Conservation (phyloP, 2,888 invertebrate genomes). For the Athalia rosae region DNA sequence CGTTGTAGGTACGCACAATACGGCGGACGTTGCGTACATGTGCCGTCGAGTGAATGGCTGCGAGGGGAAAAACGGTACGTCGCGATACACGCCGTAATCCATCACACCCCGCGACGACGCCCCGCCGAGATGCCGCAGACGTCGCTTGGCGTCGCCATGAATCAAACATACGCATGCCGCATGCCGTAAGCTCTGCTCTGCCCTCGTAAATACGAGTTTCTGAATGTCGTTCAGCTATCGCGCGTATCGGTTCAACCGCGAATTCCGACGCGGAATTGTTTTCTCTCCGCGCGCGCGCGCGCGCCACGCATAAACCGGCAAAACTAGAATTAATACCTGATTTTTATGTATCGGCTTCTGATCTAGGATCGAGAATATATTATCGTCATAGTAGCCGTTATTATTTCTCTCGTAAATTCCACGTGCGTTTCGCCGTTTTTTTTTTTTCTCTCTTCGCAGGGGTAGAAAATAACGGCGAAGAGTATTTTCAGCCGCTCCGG, state of each 20-base stretch:
- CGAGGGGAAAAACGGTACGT: not conserved
- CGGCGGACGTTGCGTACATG: too few relatives aligned
- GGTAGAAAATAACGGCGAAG: not conserved
- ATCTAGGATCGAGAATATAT: too few relatives aligned
- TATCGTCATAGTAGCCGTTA: too few relatives aligned
- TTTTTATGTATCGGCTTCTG: too few relatives aligned
- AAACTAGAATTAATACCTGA: too few relatives aligned
- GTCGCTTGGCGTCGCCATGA: constrained; percentile 34
- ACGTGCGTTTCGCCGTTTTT: not conserved
- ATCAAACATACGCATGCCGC: constrained; percentile 27
- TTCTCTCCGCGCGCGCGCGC: too few relatives aligned
- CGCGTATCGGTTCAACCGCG: not conserved
- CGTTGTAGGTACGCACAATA: not conserved
- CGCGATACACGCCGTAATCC: constrained; percentile 23
- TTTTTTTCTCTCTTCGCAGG: not conserved
- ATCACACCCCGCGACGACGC: constrained; percentile 33
- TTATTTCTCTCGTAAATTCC: too few relatives aligned
- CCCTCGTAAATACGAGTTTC: constrained; percentile 28
- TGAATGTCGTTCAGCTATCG: constrained; percentile 27
- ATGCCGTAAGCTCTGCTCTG: not conserved
- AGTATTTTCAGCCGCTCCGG: not conserved
- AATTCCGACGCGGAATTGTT: too few relatives aligned
- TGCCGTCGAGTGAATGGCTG: not conserved
- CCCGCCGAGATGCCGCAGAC: constrained; percentile 35
- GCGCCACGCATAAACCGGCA: too few relatives aligned